A percentile compares a stretch with the other conserved stretches of the same genome.
Evolutionary conservation across 2,888 invertebrate species (phyloP).

Genomic region (Parascotia fuliginaria): DNA sequence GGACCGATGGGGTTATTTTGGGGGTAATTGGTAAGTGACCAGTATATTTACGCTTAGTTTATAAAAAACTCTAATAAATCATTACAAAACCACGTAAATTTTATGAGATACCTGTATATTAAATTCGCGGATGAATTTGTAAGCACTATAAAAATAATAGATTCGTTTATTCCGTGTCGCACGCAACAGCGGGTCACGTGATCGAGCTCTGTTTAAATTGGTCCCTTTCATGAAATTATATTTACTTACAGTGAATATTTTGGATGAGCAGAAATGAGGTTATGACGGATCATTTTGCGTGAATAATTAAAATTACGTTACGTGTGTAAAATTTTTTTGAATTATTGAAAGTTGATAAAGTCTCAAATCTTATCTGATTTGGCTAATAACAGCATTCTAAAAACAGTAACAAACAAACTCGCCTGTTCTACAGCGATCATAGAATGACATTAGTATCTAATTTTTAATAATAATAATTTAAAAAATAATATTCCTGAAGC

Average conservation of each 20-base stretch:
- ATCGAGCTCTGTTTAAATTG: slow-evolving; percentile 12
- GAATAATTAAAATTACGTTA: background rate
- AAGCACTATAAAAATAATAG: slow-evolving; percentile 40
- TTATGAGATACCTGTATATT: slow-evolving; percentile 1
- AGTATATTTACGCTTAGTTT: too few species aligned
- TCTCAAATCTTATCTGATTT: too few species aligned
- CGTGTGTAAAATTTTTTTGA: background rate
- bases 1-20: too few species aligned
- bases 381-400: too few species aligned
- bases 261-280: background rate
- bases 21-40: too few species aligned
- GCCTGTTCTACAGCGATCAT: too few species aligned
- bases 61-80: too few species aligned
- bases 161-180: slow-evolving; percentile 50
- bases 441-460: too few species aligned
- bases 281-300: background rate
- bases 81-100: background rate
- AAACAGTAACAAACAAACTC: too few species aligned
- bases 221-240: slow-evolving; percentile 18
- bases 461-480: too few species aligned
- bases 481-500: too few species aligned
- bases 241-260: background rate
- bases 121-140: slow-evolving; percentile 45
- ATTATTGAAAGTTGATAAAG: too few species aligned
- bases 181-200: slow-evolving; percentile 40